phyloP scores from a whole-genome alignment of 2,113 vertebrate species.

The Rhabdomys dilectus region DNA sequence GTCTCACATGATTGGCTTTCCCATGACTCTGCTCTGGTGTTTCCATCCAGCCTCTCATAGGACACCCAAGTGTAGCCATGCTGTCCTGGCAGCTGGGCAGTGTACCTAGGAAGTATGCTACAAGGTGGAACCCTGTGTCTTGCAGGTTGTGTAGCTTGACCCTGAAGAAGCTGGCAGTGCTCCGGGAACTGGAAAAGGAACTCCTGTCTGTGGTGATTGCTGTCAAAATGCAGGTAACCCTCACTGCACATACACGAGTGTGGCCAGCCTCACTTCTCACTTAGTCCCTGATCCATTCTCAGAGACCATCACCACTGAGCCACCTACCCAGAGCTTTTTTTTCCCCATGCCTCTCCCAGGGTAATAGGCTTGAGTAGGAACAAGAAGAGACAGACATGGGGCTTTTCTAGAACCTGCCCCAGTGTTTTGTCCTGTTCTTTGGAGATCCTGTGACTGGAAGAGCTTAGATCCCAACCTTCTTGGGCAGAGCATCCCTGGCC shows the following conservation, averaged over 20 bases:
- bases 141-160: constrained; percentile 96
- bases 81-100: background rate
- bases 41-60: background rate
- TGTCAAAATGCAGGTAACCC: constrained; percentile 96
- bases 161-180: constrained; percentile 96
- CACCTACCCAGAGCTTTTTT: background rate
- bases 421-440: background rate
- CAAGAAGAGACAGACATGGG: background rate
- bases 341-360: too few relatives aligned
- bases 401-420: background rate
- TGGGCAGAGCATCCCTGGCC: background rate
- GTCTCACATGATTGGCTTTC: background rate
- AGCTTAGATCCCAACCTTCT: background rate
- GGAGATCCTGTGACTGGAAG: background rate
- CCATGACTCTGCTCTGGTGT: too few relatives aligned
- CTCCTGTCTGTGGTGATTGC: constrained; percentile 97
- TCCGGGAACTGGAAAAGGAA: constrained; percentile 97
- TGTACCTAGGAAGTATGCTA: background rate
- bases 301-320: background rate
- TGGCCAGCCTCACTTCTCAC: background rate
- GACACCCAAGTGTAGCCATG: too few relatives aligned
- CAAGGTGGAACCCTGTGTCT: background rate
- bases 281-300: background rate
- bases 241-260: background rate
- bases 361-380: background rate